Conservation (phyloP, 1,140 invertebrate species). For the Epicauta chinensis region DNA sequence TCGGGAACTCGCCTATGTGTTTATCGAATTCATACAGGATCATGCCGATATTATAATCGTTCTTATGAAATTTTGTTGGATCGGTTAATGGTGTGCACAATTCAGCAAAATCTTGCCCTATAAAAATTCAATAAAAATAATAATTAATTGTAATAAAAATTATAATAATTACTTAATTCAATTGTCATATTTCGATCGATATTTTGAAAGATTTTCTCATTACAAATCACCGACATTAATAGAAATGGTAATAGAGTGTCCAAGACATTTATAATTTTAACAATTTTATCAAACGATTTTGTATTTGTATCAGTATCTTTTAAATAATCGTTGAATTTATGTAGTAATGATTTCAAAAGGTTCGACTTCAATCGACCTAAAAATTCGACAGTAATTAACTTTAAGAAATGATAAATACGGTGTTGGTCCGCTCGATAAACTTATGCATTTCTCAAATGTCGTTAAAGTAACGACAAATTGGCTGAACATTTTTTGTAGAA, state of each 20-base stretch:
- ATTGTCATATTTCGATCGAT: slow-evolving; percentile 41
- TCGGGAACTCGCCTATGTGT: slow-evolving; percentile 41
- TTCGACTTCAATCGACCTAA: slow-evolving; percentile 24
- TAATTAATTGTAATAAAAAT: background rate
- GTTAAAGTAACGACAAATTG: too few relatives aligned
- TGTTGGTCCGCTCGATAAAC: too few relatives aligned
- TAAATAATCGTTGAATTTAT: slow-evolving; percentile 31
- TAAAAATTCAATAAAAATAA: slow-evolving; percentile 23
- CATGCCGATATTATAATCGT: slow-evolving; percentile 43
- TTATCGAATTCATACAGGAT: slow-evolving; percentile 51
- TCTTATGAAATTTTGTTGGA: slow-evolving; percentile 48
- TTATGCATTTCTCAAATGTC: too few relatives aligned
- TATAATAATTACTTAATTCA: slow-evolving; percentile 42
- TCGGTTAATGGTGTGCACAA: slow-evolving; percentile 46
- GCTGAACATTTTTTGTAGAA: too few relatives aligned
- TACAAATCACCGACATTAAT: slow-evolving; percentile 45
- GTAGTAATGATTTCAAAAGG: slow-evolving; percentile 33
- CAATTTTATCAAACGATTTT: slow-evolving; percentile 29
- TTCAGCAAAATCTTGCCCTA: slow-evolving; percentile 45
- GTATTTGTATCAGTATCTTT: slow-evolving; percentile 31
- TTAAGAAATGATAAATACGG: too few relatives aligned
- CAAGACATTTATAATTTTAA: slow-evolving; percentile 41
- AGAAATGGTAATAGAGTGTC: slow-evolving; percentile 48
- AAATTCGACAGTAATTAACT: too few relatives aligned
- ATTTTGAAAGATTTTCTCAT: slow-evolving; percentile 40